phyloP scores from a whole-genome alignment of 2,888 invertebrate species.

The Sycophila texana region DNA sequence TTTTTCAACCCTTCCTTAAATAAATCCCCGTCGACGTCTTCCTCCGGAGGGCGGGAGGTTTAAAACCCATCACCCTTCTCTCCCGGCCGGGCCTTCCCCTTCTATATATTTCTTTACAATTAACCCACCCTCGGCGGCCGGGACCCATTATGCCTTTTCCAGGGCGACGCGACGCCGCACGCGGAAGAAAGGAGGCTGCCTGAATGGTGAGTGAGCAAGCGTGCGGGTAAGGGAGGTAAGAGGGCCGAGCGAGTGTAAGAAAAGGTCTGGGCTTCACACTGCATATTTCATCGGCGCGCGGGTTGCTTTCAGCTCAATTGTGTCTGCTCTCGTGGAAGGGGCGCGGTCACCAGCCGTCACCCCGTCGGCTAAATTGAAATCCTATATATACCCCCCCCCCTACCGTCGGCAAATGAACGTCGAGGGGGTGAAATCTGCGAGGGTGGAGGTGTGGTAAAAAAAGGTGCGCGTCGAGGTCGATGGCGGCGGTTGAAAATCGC shows the following conservation, averaged over 20 bases:
- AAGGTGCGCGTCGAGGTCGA: no score
- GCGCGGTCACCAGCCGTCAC: slow-evolving; percentile 46
- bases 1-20: background rate
- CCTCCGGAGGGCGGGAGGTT: no score
- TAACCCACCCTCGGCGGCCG: slow-evolving; percentile 59
- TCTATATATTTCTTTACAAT: slow-evolving; percentile 66
- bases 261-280: slow-evolving; percentile 54
- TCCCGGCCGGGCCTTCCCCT: background rate
- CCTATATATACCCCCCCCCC: slow-evolving; percentile 42
- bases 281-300: slow-evolving; percentile 66
- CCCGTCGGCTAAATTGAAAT: slow-evolving; percentile 62
- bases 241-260: slow-evolving; percentile 16
- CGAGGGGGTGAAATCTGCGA: background rate
- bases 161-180: background rate
- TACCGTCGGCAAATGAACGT: background rate
- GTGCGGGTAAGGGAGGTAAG: background rate
- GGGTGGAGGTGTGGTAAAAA: background rate
- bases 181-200: background rate
- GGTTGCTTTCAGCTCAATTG: slow-evolving; percentile 32
- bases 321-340: background rate
- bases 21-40: background rate
- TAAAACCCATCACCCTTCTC: background rate
- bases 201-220: background rate
- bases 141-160: slow-evolving; percentile 8
- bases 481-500: background rate